Conservation (phyloP, 2,797 vertebrate genomes). For the Sebastes jordani region DNA sequence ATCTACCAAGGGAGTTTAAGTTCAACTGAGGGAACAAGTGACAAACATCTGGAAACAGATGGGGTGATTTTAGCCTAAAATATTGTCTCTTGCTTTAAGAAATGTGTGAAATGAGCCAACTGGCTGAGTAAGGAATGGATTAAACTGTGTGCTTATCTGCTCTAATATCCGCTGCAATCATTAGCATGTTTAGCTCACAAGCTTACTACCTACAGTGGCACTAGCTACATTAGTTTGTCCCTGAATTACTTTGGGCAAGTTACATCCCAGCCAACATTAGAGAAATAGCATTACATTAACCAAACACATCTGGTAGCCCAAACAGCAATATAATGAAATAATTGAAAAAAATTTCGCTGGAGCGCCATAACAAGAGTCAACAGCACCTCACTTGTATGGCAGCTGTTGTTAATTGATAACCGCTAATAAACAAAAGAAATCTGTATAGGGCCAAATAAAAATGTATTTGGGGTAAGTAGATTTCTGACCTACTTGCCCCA, state of each 20-base stretch:
- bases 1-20: conserved; percentile 22
- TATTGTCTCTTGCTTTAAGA: conserved; percentile 11
- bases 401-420: too few relatives aligned
- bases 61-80: conserved; percentile 25
- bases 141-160: background rate
- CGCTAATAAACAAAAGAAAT: too few relatives aligned
- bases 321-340: background rate
- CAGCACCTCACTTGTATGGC: too few relatives aligned
- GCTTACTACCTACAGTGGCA: background rate
- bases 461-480: too few relatives aligned
- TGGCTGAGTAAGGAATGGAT: background rate
- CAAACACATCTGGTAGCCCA: background rate
- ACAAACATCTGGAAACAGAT: conserved; percentile 62
- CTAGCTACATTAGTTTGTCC: background rate
- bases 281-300: background rate
- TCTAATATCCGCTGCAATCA: background rate
- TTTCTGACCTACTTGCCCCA: too few relatives aligned
- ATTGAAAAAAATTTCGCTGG: too few relatives aligned
- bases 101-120: conserved; percentile 23
- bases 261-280: background rate
- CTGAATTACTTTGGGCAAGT: background rate
- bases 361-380: too few relatives aligned
- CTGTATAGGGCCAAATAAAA: too few relatives aligned
- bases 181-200: background rate
- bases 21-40: conserved; percentile 54